phyloP scores from a whole-genome alignment of 2,113 vertebrate species.

The Cacatua alba region DNA sequence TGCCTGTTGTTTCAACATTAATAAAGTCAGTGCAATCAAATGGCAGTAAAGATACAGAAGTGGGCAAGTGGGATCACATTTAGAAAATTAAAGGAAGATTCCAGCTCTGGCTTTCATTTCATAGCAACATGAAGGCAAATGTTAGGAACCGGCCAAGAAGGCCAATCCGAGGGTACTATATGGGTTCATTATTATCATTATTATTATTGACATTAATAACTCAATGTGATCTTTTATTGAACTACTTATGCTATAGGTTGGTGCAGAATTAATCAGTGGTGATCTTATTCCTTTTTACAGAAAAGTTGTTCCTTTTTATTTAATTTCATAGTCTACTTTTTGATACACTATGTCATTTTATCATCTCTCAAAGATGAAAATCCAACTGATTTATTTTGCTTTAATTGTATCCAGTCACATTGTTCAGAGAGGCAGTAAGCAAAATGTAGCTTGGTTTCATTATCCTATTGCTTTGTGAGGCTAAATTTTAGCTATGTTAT shows the following conservation, averaged over 20 bases:
- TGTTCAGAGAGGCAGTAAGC: not conserved
- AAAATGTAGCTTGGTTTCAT: not conserved
- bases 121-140: not conserved
- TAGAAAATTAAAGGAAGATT: not conserved
- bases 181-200: not conserved
- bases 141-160: not conserved
- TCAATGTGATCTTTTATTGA: not conserved
- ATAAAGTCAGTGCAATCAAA: not conserved
- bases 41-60: not conserved
- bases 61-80: not conserved
- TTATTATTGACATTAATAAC: not conserved
- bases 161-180: not conserved
- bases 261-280: not conserved
- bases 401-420: not conserved
- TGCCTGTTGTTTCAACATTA: not conserved
- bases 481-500: not conserved
- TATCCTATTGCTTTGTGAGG: not conserved
- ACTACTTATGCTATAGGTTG: not conserved
- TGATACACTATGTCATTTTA: not conserved
- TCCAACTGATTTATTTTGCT: not conserved
- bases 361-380: not conserved
- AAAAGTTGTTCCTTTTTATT: not conserved
- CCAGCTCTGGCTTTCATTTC: not conserved
- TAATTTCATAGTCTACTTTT: not conserved
- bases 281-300: not conserved